Base-by-base conservation (phyloP, 2,113 vertebrate species). In the Cavia aperea region DNA sequence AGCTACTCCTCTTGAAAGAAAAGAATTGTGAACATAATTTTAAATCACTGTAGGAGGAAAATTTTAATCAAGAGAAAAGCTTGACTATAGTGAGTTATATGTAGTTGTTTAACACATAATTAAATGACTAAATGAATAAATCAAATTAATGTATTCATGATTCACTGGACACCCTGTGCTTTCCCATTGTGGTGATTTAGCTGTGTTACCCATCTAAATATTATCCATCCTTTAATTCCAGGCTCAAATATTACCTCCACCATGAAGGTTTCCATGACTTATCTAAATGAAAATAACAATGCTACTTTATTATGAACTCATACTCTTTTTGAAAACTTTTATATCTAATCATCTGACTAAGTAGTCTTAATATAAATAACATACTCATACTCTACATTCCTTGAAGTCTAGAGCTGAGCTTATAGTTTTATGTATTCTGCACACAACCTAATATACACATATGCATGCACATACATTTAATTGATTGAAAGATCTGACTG, bases 401-500 rank as follows among this genome's bases (percentile, higher is more conserved):
- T 92, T 75, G 51, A 89, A 94, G 11, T 10, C 16, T 73, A 66
- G 6, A 66, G 15, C 58, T 88, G 58, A 79, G 29, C 70, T 54
- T 93, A 86, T 58, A 46, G 11, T 88, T 88, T 79, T 83, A 91
- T 21, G 13, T 75, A 43, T 91, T 91, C 81, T 87, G 8, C 43
- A n/a, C 1, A 13, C 62, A 49, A 87, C 63, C n/a, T 89, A 82
- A 91, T 75, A 77, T 60, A 39, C 33, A 86, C 7, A 46, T 78
- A 58, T 39, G 13, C 85, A 7, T 70, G 1, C 54, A 21, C 33
- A 7, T 46, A 8, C 73, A 46, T 66, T 62, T 58, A 63, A 31
- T 68, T 81, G 24, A 91, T 23, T 94, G 58, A 77, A 87, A 90
- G 54, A 83, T 91, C 63, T 91, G 70, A 66, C n/a, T 82, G 66